Base-by-base conservation (phyloP, 2,888 invertebrate genomes). In the Baccha elongata region DNA sequence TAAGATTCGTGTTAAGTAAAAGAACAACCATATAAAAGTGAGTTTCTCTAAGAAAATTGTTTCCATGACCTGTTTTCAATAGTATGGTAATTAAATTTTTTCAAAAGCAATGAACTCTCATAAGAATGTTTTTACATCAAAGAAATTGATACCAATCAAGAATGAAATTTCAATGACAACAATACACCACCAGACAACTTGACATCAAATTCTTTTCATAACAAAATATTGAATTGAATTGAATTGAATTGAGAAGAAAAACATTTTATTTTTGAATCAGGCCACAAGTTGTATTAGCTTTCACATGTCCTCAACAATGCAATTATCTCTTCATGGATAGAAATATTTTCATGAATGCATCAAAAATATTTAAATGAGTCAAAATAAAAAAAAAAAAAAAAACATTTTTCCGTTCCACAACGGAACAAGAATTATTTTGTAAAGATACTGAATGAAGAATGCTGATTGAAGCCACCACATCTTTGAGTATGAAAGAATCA, bases 151-250 rank as follows among this genome's bases (percentile, higher is more conserved):
- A 29, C 15, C 68, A 55, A 55, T 52, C 44, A 68, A 23, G 55
- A 53, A 55, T 26, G 46, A 35, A 10, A 42, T 32, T 48, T 35
- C 53, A 46, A 29, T 53, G 46, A 75, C 52, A 75, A 68, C 48
- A n/a, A 68, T 40, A 10, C 26, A 46, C 21, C 69, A 48, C 32
- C 76, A 76, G 76, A 71, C 69, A 55, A 69, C 76, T 76, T 76
- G 69, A 76, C 62, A 76, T 64, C 3, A 37, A 76, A 62, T 62
- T 68, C 13, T 13, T 44, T 60, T 69, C 75, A 75, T 40, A 53
- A 19, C 53, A 19, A 53, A n/a, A n/a, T n/a, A n/a, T n/a, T n/a
- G n/a, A n/a, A n/a, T n/a, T n/a, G n/a, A n/a, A 40, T 42, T 44
- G 44, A 44, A 60, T 60, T 44, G 44, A 44, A 42, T 60, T 60